Base-by-base conservation (phyloP, 2,113 vertebrate genomes). In the Mellivora capensis region DNA sequence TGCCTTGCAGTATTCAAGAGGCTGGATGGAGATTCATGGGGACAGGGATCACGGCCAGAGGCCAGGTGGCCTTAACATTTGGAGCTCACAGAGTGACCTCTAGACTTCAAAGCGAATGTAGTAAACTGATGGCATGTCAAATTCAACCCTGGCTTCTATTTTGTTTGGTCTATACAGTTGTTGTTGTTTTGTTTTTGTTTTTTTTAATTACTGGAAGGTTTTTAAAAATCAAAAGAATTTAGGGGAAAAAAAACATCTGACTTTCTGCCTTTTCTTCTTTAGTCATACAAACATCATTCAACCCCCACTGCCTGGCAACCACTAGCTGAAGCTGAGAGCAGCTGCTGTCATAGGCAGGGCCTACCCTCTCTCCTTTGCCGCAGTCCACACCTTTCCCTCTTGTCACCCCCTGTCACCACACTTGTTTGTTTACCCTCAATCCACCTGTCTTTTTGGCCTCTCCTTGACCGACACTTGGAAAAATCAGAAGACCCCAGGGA, bases 261-360 rank as follows among this genome's bases (percentile, higher is more conserved):
- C 67, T 90, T 71, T 88, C 86, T 84, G 31, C 3, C 25, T 97
- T 95, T 67, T 87, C 25, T 94, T 94, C n/a, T 94, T 92, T 39
- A 87, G 64, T 77, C 57, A 80, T 9, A 37, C 47, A n/a, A 80
- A 39, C 21, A 5, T 89, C 20, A 12, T 6, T 47, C 42, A 87
- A 27, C 15, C 5, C 69, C 59, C 27, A 42, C 20, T 54, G 54
- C 59, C 84, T 86, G 62, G 18, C 72, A 87, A 67, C 31, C 0
- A 2, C 10, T 74, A 52, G 34, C 29, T 89, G 39, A 39, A 79
- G 23, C 52, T 13, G 1, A 79, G 44, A 67, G n/a, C 44, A 52
- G 57, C 57, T 37, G 72, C 25, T 64, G 14, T 72, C n/a, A 18
- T 71, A 47, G 87, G 47, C 96, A 59, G 62, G 9, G 13, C 69